These are phyloP conservation scores for Ranitomeya variabilis DNA, from an alignment of 2,113 vertebrate species.

Conservation along the genomic window DNA sequence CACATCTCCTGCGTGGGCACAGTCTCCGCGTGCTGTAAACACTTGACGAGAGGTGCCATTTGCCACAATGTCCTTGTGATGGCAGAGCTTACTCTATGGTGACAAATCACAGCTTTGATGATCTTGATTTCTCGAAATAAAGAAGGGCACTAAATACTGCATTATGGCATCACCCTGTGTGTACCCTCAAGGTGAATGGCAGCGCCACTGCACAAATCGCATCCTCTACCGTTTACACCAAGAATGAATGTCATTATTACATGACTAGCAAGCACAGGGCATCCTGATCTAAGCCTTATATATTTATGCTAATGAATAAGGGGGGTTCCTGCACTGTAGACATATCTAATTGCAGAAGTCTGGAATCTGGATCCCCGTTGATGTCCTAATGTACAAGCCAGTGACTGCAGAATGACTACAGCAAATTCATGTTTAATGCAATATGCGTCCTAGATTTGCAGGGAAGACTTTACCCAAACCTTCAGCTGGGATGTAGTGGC, in stretches of 20 bases:
- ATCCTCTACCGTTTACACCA: background rate
- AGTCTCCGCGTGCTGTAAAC: background rate
- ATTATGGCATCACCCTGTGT: background rate
- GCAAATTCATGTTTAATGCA: too few species aligned
- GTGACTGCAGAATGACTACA: too few species aligned
- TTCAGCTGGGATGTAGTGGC: background rate
- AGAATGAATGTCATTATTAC: too few species aligned
- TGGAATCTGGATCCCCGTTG: too few species aligned
- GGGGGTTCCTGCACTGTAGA: too few species aligned
- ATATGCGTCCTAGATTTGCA: background rate
- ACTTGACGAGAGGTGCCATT: conserved; percentile 1
- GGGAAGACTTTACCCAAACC: background rate
- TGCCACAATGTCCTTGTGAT: conserved; percentile 4
- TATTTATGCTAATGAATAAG: too few species aligned
- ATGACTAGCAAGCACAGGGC: too few species aligned
- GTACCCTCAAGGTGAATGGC: background rate
- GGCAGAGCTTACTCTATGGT: background rate
- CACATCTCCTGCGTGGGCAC: conserved; percentile 11
- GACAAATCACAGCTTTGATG: conserved; percentile 4
- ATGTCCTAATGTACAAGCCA: too few species aligned
- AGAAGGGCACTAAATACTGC: background rate
- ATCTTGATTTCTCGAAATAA: background rate
- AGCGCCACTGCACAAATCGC: background rate
- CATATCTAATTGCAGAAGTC: too few species aligned
- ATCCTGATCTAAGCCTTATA: too few species aligned